Percentiles rank a stretch among this genome's conserved stretches.
These are phyloP conservation scores for Eilema griseolum DNA, from an alignment of 2,888 invertebrate genomes.

Conservation along the genomic window DNA sequence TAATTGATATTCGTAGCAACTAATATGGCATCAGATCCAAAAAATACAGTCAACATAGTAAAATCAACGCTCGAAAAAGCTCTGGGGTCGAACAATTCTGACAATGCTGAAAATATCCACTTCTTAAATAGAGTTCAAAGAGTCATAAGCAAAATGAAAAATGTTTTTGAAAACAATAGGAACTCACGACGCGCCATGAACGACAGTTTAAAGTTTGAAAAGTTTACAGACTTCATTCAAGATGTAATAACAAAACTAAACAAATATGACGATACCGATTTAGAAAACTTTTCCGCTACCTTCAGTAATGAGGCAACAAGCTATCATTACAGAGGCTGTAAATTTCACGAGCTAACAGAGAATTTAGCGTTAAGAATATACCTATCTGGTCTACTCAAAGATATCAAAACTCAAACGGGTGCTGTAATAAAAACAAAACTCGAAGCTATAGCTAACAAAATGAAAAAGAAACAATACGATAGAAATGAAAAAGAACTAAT, in stretches of 20 bases:
- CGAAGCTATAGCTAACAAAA: constrained; percentile 23
- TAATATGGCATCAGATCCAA: neutral
- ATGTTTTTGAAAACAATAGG: constrained; percentile 9
- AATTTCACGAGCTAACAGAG: constrained; percentile 55
- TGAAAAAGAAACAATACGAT: constrained; percentile 40
- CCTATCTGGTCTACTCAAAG: constrained; percentile 50
- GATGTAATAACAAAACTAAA: constrained; percentile 46
- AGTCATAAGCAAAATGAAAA: constrained; percentile 27
- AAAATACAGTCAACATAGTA: neutral
- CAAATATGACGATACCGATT: constrained; percentile 55
- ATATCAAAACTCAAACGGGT: constrained; percentile 41
- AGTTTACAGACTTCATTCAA: constrained; percentile 61
- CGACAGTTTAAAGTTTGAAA: neutral
- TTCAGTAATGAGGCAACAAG: constrained; percentile 58
- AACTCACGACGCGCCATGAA: neutral
- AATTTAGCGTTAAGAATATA: constrained; percentile 48
- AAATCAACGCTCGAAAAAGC: neutral
- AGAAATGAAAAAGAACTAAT: constrained; percentile 35
- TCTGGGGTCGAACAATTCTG: neutral
- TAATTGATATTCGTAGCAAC: constrained; percentile 5
- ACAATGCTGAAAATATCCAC: constrained; percentile 16
- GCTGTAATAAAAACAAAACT: constrained; percentile 45
- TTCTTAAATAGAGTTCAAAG: constrained; percentile 20
- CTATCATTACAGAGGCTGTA: constrained; percentile 57
- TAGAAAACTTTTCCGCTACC: constrained; percentile 51